Evolutionary conservation across 2,113 vertebrate genomes (phyloP).

Genomic region (Cariama cristata): DNA sequence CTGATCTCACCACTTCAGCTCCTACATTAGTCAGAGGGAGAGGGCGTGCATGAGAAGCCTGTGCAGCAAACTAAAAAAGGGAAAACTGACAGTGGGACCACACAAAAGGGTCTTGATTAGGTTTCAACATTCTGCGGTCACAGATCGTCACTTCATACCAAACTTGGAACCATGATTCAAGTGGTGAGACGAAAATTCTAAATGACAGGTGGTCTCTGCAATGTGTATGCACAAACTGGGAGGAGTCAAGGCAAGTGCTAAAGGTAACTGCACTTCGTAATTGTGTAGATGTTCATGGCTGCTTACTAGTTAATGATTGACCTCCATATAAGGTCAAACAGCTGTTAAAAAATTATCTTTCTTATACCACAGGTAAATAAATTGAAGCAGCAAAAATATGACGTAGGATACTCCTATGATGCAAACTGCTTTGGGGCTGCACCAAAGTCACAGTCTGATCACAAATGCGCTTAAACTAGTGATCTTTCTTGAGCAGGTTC

Average conservation of each 20-base stretch:
- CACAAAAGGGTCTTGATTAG: background rate
- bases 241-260: background rate
- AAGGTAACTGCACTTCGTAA: background rate
- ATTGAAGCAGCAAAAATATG: background rate
- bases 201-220: background rate
- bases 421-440: background rate
- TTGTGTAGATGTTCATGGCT: background rate
- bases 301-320: slow-evolving; percentile 7
- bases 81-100: fast-evolving
- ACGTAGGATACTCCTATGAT: background rate
- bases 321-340: background rate
- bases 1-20: background rate
- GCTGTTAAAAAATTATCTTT: background rate
- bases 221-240: background rate
- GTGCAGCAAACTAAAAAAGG: background rate
- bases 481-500: background rate
- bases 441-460: background rate
- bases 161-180: background rate
- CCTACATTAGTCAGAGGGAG: background rate
- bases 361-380: background rate
- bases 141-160: background rate
- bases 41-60: background rate
- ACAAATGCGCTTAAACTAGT: background rate
- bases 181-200: background rate
- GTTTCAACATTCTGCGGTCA: background rate